Evolutionary conservation across 2,797 vertebrate genomes (phyloP), one percentile per base, ranked within the genome.

Genomic region (Sebastiscus tertius): DNA sequence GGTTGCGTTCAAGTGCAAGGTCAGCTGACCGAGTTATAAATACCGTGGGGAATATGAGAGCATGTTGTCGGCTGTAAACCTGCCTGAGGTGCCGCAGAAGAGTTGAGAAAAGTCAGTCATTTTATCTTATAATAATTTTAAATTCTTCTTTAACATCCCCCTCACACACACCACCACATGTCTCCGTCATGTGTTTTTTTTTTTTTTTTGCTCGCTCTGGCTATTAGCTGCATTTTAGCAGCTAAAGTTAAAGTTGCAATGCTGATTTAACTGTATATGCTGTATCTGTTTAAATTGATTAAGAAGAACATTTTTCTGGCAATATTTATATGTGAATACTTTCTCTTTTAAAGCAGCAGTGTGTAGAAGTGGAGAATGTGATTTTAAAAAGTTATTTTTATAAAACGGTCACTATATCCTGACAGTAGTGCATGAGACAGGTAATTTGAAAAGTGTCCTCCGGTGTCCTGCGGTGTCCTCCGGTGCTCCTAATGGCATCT

Each of bases 1-100:
- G 88, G 92, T 74, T 1, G 22, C 8, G 68, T 87, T 91, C 91
- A 90, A 93, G 87, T 83, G 77, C 90, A 91, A 91, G 92, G 94
- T 95, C 94, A 94, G 89, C 93, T 94, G 94, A 95, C 92, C 62
- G 36, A 88, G 91, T 85, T 94, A 93, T 93, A 93, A 93, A 93
- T 91, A 92, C 90, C 46, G 84, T 81, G 73, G 81, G 89, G 90
- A 93, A 91, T 73, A 88, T 73, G 87, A 85, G 84, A 73, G 85
- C 72, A 27, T 84, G 89, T 85, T 84, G 81, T 68, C 72, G 67
- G 67, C 61, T 81, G 72, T 71, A 71, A 72, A 76, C 56, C 65
- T 59, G 71, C 27, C 31, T 6, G 52, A 58, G 31, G 65, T 61
- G 5, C 12, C 2, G 1, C 18, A 8, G 4, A 33, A 18, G 55